A percentile compares a stretch with the other conserved stretches of the same genome.
These are phyloP conservation scores for Caenorhabditis japonica DNA, from an alignment of 2,888 invertebrate genomes.

Conservation along the genomic window DNA sequence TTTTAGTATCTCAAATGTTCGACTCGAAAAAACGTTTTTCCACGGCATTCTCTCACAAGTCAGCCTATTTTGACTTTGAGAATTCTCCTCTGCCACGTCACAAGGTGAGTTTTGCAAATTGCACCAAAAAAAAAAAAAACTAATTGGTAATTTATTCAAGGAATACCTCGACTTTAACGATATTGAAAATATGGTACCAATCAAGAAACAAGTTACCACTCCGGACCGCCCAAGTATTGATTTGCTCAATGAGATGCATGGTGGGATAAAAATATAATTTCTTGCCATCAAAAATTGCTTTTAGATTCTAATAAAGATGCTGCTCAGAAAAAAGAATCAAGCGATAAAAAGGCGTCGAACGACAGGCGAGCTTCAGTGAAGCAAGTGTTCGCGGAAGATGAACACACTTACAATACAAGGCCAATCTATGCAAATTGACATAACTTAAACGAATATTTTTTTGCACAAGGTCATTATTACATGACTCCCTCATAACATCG, in stretches of 20 bases:
- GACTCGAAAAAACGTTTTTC: constrained; percentile 57
- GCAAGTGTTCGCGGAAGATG: constrained; percentile 51
- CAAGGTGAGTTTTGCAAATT: constrained; percentile 36
- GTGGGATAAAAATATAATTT: constrained; percentile 6
- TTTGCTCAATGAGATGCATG: constrained; percentile 49
- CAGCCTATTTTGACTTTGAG: constrained; percentile 61
- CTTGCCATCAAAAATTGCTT: neutral
- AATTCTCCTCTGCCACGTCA: constrained; percentile 62
- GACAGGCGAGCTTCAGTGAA: constrained; percentile 40
- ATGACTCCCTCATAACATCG: constrained; percentile 33
- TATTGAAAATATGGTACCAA: constrained; percentile 61
- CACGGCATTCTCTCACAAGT: constrained; percentile 56
- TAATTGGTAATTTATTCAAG: constrained; percentile 30
- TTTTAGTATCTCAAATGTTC: constrained; percentile 62
- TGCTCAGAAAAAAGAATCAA: constrained; percentile 17
- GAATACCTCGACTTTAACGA: constrained; percentile 64
- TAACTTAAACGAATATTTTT: neutral
- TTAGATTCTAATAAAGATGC: constrained; percentile 3
- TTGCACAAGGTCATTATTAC: constrained; percentile 6
- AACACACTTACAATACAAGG: constrained; percentile 33
- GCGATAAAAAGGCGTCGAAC: constrained; percentile 30
- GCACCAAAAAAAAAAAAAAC: too few species aligned
- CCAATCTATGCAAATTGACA: constrained; percentile 46
- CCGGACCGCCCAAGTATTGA: constrained; percentile 50
- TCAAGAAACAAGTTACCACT: constrained; percentile 33